phyloP scores from a whole-genome alignment of 2,113 vertebrate species.

The Ciconia boyciana region DNA sequence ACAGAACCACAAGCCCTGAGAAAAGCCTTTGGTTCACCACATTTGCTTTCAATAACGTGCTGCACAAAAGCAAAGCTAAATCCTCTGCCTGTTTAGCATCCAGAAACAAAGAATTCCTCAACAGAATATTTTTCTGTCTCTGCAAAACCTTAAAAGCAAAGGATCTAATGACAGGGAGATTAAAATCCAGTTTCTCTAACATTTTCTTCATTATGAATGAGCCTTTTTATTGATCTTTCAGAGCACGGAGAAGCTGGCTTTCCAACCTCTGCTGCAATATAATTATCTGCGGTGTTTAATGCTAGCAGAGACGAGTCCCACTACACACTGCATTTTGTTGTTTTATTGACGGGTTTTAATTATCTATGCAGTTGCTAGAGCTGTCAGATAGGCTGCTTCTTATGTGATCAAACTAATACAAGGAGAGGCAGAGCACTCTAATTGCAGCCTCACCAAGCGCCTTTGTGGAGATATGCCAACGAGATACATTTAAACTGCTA shows the following conservation, averaged over 20 bases:
- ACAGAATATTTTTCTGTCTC: not conserved
- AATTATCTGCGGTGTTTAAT: conserved; percentile 33
- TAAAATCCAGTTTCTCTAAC: conserved; percentile 20
- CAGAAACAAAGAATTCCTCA: conserved; percentile 43
- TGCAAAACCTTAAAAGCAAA: conserved; percentile 14
- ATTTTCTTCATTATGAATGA: conserved; percentile 34
- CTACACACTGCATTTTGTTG: conserved; percentile 26
- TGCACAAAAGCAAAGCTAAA: not conserved
- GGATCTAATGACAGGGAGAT: conserved; percentile 25
- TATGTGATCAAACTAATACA: conserved; percentile 2
- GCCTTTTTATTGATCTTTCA: conserved; percentile 31
- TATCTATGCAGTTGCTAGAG: conserved; percentile 15
- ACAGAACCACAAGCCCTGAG: not conserved
- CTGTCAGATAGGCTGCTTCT: conserved; percentile 10
- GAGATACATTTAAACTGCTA: not conserved
- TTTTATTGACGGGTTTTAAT: conserved; percentile 51
- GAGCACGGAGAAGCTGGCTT: not conserved
- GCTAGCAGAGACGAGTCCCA: not conserved
- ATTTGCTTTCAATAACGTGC: not conserved
- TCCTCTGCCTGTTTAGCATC: not conserved
- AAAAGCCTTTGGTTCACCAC: not conserved
- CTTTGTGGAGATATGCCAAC: not conserved
- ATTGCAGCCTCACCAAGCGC: not conserved
- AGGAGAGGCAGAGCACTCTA: not conserved
- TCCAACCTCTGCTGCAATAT: not conserved